A percentile compares a stretch with the other conserved stretches of the same genome.
Conservation (phyloP, 2,888 invertebrate species). For the Athrips mouffetella region DNA sequence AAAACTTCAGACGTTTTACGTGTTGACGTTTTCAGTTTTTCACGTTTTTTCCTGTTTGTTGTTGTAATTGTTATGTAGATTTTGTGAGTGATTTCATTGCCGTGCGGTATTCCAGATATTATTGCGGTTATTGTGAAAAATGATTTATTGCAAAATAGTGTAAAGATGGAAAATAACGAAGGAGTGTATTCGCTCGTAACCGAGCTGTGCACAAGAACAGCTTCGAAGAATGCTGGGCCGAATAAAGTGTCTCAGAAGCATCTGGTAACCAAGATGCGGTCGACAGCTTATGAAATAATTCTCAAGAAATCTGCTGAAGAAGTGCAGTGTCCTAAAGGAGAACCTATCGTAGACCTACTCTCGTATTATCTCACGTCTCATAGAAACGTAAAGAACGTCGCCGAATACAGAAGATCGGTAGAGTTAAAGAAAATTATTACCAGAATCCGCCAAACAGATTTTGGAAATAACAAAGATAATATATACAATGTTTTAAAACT, state of each 20-base stretch:
- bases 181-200: constrained; percentile 63
- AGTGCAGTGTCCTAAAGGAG: constrained; percentile 35
- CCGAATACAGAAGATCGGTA: constrained; percentile 52
- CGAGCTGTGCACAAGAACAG: constrained; percentile 56
- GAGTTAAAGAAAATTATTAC: constrained; percentile 55
- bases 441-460: constrained; percentile 44
- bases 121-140: neutral
- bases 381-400: constrained; percentile 56
- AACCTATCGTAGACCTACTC: constrained; percentile 57
- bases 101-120: too few relatives aligned
- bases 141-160: neutral
- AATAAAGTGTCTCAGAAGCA: constrained; percentile 49
- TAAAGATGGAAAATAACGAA: constrained; percentile 31
- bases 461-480: constrained; percentile 45
- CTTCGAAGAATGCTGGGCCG: constrained; percentile 47
- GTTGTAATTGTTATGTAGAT: too few relatives aligned
- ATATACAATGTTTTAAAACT: constrained; percentile 48
- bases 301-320: constrained; percentile 53
- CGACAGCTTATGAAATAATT: constrained; percentile 62
- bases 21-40: too few relatives aligned
- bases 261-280: constrained; percentile 55
- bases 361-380: constrained; percentile 54
- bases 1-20: too few relatives aligned
- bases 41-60: too few relatives aligned
- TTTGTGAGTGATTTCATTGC: too few relatives aligned